Conservation (phyloP, 2,797 vertebrate species). For the Phalanger gymnotis region DNA sequence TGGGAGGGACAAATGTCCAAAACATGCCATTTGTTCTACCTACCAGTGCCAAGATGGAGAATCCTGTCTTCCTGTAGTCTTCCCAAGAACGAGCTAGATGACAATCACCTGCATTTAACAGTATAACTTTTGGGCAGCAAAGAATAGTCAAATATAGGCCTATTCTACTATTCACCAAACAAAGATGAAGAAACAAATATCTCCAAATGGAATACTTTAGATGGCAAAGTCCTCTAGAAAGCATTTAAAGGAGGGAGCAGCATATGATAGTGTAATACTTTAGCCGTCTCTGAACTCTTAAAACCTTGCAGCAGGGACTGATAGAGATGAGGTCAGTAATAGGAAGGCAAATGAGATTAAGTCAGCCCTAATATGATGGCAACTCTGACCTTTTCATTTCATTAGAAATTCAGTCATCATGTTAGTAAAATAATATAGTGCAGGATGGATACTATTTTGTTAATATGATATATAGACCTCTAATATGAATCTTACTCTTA, state of each 20-base stretch:
- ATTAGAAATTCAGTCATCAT: conserved; percentile 71
- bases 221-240: neutral
- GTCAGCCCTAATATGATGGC: conserved; percentile 59
- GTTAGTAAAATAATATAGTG: conserved; percentile 75
- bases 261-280: neutral
- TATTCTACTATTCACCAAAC: neutral
- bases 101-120: neutral
- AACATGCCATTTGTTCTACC: neutral
- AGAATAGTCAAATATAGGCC: conserved; percentile 13
- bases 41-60: neutral
- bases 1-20: neutral
- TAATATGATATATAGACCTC: conserved; percentile 74
- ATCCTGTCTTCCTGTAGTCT: neutral
- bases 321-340: conserved; percentile 69
- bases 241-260: conserved; percentile 13
- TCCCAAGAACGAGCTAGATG: neutral
- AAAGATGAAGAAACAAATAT: neutral
- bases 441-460: conserved; percentile 59
- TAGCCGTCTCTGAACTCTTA: conserved; percentile 15
- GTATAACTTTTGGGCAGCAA: neutral
- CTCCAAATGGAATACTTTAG: neutral
- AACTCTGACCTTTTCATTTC: conserved; percentile 77
- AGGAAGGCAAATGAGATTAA: conserved; percentile 73
- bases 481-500: conserved; percentile 72
- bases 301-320: conserved; percentile 2